Evolutionary conservation across 2,888 invertebrate species (phyloP), one percentile per base, ranked within the genome.

Genomic region (Cataglyphis rosenhaueri): DNA sequence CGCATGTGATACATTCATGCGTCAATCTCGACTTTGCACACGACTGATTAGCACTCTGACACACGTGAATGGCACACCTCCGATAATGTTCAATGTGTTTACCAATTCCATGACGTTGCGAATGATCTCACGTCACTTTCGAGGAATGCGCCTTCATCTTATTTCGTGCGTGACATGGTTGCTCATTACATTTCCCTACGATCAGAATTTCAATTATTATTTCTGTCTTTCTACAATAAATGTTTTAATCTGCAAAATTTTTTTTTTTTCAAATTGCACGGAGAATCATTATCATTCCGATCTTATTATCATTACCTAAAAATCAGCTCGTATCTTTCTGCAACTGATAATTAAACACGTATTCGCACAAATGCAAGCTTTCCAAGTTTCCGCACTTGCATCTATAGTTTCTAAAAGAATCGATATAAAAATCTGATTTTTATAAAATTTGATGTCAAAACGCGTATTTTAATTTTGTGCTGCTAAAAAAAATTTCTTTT

Each of bases 41-140:
- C 41, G 15, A 57, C 70, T 38, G 65, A 75, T 75, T 66, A 76
- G 66, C 68, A 18, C 5, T 32, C 9, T 32, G 32, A 35, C 32
- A 25, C 21, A 44, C 10, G n/a, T 41, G 57, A 55, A 57, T 41
- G 38, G 32, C 71, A 41, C 57, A 52, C 21, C 41, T 57, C 15
- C 3, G 76, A 78, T 78, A 78, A 44, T 38, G 18, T 3, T 29
- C 73, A 41, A 76, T 8, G 10, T 6, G 68, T 35, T 70, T 68
- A 70, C 57, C 41, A 32, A 68, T 41, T 21, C 29, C 29, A 12
- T 71, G 52, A 71, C 25, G 8, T 38, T 12, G 25, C 35, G 25
- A 29, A 55, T 21, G 3, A 21, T 29, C 12, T 15, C 38, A 38
- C 41, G 15, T 48, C 21, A 21, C 35, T 76, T 66, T 78, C 29